A percentile compares a stretch with the other conserved stretches of the same genome.
phyloP scores from a whole-genome alignment of 1,140 invertebrate species.

The Drosophila saltans region DNA sequence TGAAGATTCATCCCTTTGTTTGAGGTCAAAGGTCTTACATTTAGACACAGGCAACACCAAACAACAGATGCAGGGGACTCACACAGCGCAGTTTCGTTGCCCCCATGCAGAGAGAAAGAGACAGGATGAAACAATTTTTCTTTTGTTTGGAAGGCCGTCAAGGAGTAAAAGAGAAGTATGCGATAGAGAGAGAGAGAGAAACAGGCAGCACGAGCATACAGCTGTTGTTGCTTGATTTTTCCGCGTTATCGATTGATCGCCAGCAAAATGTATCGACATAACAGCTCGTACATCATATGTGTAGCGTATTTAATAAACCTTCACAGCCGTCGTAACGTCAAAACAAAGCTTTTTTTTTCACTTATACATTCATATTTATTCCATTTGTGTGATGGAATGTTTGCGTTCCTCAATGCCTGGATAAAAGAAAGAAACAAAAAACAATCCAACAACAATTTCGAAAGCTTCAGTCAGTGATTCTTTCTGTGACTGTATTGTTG shows the following conservation, averaged over 20 bases:
- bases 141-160: neutral
- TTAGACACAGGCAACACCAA: too few relatives aligned
- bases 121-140: neutral
- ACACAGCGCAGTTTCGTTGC: neutral
- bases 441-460: constrained; percentile 5
- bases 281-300: neutral
- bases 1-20: constrained; percentile 6
- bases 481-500: neutral
- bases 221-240: neutral
- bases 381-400: constrained; percentile 29
- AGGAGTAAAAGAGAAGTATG: too few relatives aligned
- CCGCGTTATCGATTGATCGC: constrained; percentile 5
- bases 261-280: constrained; percentile 1
- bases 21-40: constrained; percentile 5
- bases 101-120: neutral
- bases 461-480: constrained; percentile 52
- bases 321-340: neutral
- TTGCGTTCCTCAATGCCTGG: constrained; percentile 33
- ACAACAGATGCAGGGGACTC: neutral
- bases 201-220: neutral
- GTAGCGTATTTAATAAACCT: neutral
- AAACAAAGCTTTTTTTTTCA: constrained; percentile 44
- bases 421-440: constrained; percentile 34
- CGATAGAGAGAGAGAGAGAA: neutral
- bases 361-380: constrained; percentile 15